These are phyloP conservation scores for Pagetopsis macropterus DNA, from an alignment of 2,797 vertebrate species.

Conservation along the genomic window DNA sequence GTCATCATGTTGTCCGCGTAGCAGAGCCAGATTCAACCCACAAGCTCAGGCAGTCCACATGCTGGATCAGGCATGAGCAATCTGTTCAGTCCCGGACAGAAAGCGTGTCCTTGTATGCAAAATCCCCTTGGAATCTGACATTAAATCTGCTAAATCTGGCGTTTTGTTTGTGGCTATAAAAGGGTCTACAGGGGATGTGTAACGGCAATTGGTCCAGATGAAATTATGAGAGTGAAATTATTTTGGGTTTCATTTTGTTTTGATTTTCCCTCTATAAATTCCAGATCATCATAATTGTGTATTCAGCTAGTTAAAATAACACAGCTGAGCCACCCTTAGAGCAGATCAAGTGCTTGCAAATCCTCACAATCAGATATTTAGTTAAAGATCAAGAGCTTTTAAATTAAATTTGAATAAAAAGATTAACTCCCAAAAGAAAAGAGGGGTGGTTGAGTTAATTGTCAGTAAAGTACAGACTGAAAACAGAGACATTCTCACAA, in stretches of 20 bases:
- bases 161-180: slow-evolving; percentile 25
- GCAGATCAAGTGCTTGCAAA: slow-evolving; percentile 1
- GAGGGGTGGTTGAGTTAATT: background rate
- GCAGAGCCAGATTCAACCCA: slow-evolving; percentile 65
- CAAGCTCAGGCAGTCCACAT: slow-evolving; percentile 54
- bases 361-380: background rate
- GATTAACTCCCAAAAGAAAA: background rate
- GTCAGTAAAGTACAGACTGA: background rate
- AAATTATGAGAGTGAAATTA: slow-evolving; percentile 23
- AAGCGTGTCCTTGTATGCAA: slow-evolving; percentile 35
- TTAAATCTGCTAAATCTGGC: slow-evolving; percentile 43
- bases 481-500: background rate
- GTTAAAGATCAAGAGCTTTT: slow-evolving; percentile 1
- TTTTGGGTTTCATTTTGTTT: background rate
- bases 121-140: slow-evolving; percentile 52
- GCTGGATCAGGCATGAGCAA: slow-evolving; percentile 57
- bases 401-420: slow-evolving; percentile 2
- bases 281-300: slow-evolving; percentile 7
- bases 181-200: slow-evolving; percentile 18
- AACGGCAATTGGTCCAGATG: slow-evolving; percentile 33
- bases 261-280: background rate
- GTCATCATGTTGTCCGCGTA: slow-evolving; percentile 57
- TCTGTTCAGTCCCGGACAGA: slow-evolving; percentile 61
- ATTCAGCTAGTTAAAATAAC: background rate
- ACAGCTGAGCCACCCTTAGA: background rate